Conservation (phyloP, 1,140 invertebrate genomes). For the Kradibia gibbosae region DNA sequence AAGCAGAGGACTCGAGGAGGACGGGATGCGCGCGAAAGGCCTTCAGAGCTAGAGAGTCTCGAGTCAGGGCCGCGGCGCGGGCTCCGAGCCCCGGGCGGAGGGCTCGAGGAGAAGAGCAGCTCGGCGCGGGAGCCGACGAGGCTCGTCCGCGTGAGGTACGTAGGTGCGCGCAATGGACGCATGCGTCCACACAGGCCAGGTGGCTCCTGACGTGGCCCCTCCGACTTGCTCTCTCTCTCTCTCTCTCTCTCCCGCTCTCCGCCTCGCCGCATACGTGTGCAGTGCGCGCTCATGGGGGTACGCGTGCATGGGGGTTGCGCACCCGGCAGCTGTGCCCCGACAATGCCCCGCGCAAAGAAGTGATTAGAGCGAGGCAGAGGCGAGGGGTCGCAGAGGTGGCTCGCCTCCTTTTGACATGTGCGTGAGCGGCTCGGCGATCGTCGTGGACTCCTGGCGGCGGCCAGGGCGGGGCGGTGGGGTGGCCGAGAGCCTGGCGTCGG, state of each 20-base stretch:
- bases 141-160: background rate
- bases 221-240: conserved; percentile 44
- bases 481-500: too few relatives aligned
- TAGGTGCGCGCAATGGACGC: conserved; percentile 45
- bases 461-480: too few relatives aligned
- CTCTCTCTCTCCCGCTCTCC: conserved; percentile 3
- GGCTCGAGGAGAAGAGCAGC: background rate
- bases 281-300: conserved; percentile 54
- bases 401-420: conserved; percentile 27
- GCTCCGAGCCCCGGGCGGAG: conserved; percentile 44
- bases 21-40: too few relatives aligned
- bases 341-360: conserved; percentile 64
- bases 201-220: conserved; percentile 61
- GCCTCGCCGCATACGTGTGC: conserved; percentile 48
- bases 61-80: too few relatives aligned
- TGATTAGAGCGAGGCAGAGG: conserved; percentile 56
- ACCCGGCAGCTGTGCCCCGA: conserved; percentile 67
- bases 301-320: conserved; percentile 66
- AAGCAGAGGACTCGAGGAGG: background rate
- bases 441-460: too few relatives aligned
- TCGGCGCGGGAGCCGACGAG: background rate
- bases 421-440: too few relatives aligned
- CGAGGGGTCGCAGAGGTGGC: conserved; percentile 51
- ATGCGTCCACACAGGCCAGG: conserved; percentile 56
- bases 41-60: background rate